Conservation (phyloP, 2,888 invertebrate genomes). For the Drosophila anomelani region DNA sequence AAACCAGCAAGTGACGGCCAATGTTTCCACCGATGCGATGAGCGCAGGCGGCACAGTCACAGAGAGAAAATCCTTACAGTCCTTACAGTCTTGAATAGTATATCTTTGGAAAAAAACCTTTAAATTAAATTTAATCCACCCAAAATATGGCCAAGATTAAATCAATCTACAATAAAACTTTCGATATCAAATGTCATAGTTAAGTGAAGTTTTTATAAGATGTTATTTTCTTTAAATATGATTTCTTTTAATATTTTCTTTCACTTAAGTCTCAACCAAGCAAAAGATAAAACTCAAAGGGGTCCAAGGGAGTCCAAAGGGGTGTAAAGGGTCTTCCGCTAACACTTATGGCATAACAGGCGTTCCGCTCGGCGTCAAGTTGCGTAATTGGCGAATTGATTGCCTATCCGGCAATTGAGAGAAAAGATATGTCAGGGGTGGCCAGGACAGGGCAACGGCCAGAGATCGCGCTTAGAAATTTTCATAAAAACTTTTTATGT, state of each 20-base stretch:
- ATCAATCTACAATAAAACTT: too few species aligned
- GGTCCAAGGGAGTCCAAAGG: conserved; percentile 1
- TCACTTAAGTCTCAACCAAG: background rate
- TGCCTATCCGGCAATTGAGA: conserved; percentile 51
- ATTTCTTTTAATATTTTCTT: background rate
- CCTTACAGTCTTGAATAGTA: background rate
- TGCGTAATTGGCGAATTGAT: conserved; percentile 75
- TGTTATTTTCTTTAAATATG: background rate
- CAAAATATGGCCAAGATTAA: too few species aligned
- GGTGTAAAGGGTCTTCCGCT: conserved; percentile 8
- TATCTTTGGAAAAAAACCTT: too few species aligned
- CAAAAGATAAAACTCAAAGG: background rate
- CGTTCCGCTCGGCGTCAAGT: conserved; percentile 55
- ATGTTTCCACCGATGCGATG: conserved; percentile 18
- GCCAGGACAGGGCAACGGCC: conserved; percentile 1
- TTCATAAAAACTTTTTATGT: conserved; percentile 80
- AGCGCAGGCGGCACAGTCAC: conserved; percentile 8
- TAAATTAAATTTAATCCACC: too few species aligned
- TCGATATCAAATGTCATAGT: fast-evolving
- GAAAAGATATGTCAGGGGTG: conserved; percentile 18
- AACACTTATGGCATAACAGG: conserved; percentile 39
- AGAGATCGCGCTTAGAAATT: conserved; percentile 70
- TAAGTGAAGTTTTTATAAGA: background rate
- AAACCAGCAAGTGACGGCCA: conserved; percentile 47
- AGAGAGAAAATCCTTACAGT: conserved; percentile 6